phyloP scores from a whole-genome alignment of 2,113 vertebrate species.

The Bos indicus region DNA sequence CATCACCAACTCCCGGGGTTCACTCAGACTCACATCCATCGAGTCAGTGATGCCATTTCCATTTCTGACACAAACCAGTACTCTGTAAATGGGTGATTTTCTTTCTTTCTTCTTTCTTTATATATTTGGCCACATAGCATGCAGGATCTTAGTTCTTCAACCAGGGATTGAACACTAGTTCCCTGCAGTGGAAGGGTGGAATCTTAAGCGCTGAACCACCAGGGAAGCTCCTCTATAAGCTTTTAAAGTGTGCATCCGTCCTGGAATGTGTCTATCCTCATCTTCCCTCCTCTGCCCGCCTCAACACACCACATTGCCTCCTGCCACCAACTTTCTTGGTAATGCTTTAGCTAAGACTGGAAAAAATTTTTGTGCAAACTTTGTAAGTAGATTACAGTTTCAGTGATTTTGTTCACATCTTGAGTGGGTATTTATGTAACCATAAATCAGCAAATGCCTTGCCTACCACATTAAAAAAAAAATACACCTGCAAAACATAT shows the following conservation, averaged over 20 bases:
- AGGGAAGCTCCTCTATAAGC: background rate
- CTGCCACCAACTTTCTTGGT: background rate
- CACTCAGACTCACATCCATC: too few species aligned
- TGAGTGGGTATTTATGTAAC: conserved; percentile 37
- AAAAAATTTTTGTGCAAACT: background rate
- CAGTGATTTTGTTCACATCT: background rate
- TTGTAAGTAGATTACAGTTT: conserved; percentile 19
- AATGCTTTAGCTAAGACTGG: conserved; percentile 30
- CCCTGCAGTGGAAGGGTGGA: background rate
- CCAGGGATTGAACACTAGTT: background rate
- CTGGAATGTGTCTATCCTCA: background rate
- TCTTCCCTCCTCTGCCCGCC: background rate
- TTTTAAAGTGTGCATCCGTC: background rate
- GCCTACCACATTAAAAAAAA: conserved; percentile 17
- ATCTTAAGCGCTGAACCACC: background rate
- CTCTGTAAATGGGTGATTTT: background rate
- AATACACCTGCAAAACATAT: conserved; percentile 20
- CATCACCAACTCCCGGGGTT: too few species aligned
- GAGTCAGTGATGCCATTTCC: background rate
- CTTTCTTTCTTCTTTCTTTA: background rate
- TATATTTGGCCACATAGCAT: background rate
- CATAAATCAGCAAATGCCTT: conserved; percentile 53
- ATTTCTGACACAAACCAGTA: background rate
- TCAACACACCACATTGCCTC: background rate
- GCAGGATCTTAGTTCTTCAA: background rate